phyloP scores from a whole-genome alignment of 1,140 invertebrate species.

The Drosophila leontia region DNA sequence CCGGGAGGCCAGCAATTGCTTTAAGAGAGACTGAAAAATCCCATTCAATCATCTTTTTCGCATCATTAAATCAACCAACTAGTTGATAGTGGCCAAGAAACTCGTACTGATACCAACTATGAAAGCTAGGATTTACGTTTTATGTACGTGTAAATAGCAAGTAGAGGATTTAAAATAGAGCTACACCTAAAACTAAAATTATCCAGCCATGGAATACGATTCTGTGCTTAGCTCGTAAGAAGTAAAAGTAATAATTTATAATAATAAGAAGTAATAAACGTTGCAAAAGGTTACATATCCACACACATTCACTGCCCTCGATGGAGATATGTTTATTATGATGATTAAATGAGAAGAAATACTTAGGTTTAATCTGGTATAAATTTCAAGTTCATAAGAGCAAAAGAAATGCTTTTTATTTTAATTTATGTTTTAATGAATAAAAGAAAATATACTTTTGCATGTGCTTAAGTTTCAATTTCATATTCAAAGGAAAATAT shows the following conservation, averaged over 20 bases:
- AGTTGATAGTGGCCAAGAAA: constrained; percentile 39
- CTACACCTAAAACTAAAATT: constrained; percentile 38
- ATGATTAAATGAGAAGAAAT: background rate
- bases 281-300: constrained; percentile 32
- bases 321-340: background rate
- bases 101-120: constrained; percentile 46
- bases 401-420: background rate
- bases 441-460: too few species aligned
- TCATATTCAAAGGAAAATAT: too few species aligned
- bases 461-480: too few species aligned
- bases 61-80: constrained; percentile 19
- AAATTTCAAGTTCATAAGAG: background rate
- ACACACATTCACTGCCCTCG: constrained; percentile 10
- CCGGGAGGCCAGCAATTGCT: constrained; percentile 18
- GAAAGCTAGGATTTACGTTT: constrained; percentile 34
- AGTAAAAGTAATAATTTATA: background rate
- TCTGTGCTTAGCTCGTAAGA: constrained; percentile 40
- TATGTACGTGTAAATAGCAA: constrained; percentile 37
- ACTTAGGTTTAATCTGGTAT: background rate
- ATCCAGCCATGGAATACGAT: constrained; percentile 51
- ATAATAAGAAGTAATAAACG: constrained; percentile 18
- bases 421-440: background rate
- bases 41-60: constrained; percentile 16
- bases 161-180: constrained; percentile 8
- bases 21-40: constrained; percentile 36